Base-by-base conservation (phyloP, 2,888 invertebrate species). In the Timema cristinae region DNA sequence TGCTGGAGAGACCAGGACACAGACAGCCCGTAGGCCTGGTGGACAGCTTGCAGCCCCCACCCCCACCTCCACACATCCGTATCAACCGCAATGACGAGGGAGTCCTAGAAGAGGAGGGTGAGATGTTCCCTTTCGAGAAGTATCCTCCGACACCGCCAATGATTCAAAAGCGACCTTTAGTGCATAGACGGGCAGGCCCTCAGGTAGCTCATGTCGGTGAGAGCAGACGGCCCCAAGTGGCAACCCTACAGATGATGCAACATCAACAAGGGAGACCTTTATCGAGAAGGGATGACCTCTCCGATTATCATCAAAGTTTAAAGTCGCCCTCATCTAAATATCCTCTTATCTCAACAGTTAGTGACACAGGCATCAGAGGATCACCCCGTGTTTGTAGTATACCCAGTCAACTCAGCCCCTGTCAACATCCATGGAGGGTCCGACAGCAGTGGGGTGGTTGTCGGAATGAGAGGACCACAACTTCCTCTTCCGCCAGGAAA, bases 211-310 rank as follows among this genome's bases (percentile, higher is more conserved):
- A 70, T 49, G 8, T 49, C 16, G 67, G 6, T 51, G 32, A 32
- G 32, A 70, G 32, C 7, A 50, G 61, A 11, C 70, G 86, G 49
- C 85, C 85, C 0, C 83, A 84, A 73, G 86, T 90, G 0, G 86
- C 89, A 11, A 90, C 90, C 0, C 79, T 90, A 51, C 90, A 90
- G 81, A 90, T 90, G 90, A 84, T 90, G 66, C 89, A 90, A 78
- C 82, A 83, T 68, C 81, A 79, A 11, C 72, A 69, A 50, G 68
- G 59, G 7, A 52, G 59, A 66, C 50, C 50, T 70, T 51, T 61
- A 32, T 66, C 70, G 59, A 59, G 70, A 67, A 61, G 72, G 13
- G 70, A 72, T 70, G 70, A 72, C 32, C 61, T 67, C 16, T 67
- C 72, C 48, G 54, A 70, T 50, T 15, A 56, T n/a, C 6, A 50